Evolutionary conservation across 1,140 invertebrate genomes (phyloP).

Genomic region (Phocides pigmalion): DNA sequence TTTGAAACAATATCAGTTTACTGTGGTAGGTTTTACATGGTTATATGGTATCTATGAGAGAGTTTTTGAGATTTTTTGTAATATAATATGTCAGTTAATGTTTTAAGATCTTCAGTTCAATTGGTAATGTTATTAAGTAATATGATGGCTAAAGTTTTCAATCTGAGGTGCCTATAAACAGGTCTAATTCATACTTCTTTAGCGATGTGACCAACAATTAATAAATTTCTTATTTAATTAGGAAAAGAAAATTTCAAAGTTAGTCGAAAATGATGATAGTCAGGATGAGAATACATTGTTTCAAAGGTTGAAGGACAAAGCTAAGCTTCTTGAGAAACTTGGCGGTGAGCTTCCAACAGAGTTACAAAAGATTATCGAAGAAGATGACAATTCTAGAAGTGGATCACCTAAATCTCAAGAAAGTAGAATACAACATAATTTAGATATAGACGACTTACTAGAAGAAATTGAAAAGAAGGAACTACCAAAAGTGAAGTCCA

Average conservation of each 20-base stretch:
- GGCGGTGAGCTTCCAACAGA: slow-evolving; percentile 72
- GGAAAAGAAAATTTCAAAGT: slow-evolving; percentile 37
- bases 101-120: slow-evolving; percentile 42
- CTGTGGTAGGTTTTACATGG: slow-evolving; percentile 33
- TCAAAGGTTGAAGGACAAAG: slow-evolving; percentile 69
- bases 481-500: slow-evolving; percentile 63
- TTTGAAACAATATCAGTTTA: no score
- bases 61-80: no score
- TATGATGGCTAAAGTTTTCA: slow-evolving; percentile 69
- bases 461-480: slow-evolving; percentile 77
- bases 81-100: no score
- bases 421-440: slow-evolving; percentile 42
- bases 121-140: slow-evolving; percentile 54
- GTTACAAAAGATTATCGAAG: slow-evolving; percentile 67
- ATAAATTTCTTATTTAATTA: no score
- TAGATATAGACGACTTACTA: slow-evolving; percentile 72
- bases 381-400: slow-evolving; percentile 47
- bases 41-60: no score
- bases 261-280: slow-evolving; percentile 55
- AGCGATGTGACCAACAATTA: no score
- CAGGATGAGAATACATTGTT: slow-evolving; percentile 65
- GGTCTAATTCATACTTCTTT: no score
- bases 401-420: slow-evolving; percentile 46
- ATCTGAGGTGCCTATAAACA: slow-evolving; percentile 48
- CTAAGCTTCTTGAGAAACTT: slow-evolving; percentile 70